Evolutionary conservation across 2,888 invertebrate genomes (phyloP).

Genomic region (Steinernema carpocapsae): DNA sequence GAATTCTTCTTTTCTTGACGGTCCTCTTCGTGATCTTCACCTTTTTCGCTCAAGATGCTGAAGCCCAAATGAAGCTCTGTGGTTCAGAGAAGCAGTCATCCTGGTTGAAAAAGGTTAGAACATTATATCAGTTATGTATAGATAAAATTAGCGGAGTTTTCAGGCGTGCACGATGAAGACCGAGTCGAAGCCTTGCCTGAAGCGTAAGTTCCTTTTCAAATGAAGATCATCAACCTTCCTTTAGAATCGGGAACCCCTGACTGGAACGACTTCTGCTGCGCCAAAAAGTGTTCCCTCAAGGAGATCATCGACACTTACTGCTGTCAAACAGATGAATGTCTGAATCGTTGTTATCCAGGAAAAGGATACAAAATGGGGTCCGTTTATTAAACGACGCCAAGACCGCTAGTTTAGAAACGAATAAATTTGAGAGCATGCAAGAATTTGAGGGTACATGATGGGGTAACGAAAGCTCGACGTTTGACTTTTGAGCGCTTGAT

Average conservation of each 20-base stretch:
- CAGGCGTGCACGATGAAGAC: slow-evolving; percentile 24
- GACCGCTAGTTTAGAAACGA: background rate
- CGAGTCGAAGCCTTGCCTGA: slow-evolving; percentile 2
- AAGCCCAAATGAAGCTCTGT: slow-evolving; percentile 1
- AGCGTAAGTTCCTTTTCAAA: background rate
- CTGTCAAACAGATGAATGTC: slow-evolving; percentile 61
- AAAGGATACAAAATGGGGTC: slow-evolving; percentile 57
- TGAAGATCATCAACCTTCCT: background rate
- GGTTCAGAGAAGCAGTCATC: slow-evolving; percentile 14
- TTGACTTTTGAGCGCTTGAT: no score
- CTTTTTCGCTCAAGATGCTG: background rate
- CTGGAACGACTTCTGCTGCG: slow-evolving; percentile 42
- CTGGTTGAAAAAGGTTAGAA: slow-evolving; percentile 6
- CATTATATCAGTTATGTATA: no score
- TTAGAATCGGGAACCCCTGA: background rate
- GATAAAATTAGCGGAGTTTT: no score
- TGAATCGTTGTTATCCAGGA: slow-evolving; percentile 63
- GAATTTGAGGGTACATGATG: no score
- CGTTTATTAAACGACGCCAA: slow-evolving; percentile 51
- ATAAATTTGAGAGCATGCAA: background rate
- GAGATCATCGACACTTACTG: slow-evolving; percentile 46
- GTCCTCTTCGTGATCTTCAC: background rate
- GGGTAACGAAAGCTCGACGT: no score
- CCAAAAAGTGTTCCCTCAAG: slow-evolving; percentile 43
- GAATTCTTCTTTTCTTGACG: background rate